These are phyloP conservation scores for Platichthys stellatus DNA, from an alignment of 2,113 vertebrate genomes.

Conservation along the genomic window DNA sequence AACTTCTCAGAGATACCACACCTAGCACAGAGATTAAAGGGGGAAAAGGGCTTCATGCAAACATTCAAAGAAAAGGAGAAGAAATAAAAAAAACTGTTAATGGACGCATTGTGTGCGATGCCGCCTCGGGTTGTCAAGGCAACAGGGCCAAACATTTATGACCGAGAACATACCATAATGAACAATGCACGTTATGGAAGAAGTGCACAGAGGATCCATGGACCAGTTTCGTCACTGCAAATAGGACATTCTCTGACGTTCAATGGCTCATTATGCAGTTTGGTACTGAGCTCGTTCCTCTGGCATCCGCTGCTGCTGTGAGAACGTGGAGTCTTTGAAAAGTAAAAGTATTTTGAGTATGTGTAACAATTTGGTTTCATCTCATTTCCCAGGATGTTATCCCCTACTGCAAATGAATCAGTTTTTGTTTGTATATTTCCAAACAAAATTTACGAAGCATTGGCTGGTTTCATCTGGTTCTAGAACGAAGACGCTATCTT, in stretches of 20 bases:
- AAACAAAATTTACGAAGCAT: background rate
- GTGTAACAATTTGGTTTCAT: background rate
- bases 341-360: background rate
- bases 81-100: constrained; percentile 54
- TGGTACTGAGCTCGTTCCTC: constrained; percentile 16
- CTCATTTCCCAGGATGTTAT: background rate
- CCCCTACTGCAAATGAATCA: background rate
- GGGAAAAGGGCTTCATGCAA: constrained; percentile 36
- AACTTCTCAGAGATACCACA: constrained; percentile 51
- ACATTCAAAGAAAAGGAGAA: constrained; percentile 32
- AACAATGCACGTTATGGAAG: constrained; percentile 72
- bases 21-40: constrained; percentile 34
- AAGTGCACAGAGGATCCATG: constrained; percentile 63
- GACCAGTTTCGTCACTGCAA: constrained; percentile 43
- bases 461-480: background rate
- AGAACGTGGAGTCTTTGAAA: constrained; percentile 11
- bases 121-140: constrained; percentile 67
- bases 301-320: constrained; percentile 10
- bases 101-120: constrained; percentile 59
- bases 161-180: constrained; percentile 71
- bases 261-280: constrained; percentile 60
- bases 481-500: background rate
- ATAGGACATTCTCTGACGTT: constrained; percentile 52
- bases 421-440: background rate
- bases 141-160: constrained; percentile 73